phyloP scores from a whole-genome alignment of 2,113 vertebrate species.

The Syngnathus floridae region DNA sequence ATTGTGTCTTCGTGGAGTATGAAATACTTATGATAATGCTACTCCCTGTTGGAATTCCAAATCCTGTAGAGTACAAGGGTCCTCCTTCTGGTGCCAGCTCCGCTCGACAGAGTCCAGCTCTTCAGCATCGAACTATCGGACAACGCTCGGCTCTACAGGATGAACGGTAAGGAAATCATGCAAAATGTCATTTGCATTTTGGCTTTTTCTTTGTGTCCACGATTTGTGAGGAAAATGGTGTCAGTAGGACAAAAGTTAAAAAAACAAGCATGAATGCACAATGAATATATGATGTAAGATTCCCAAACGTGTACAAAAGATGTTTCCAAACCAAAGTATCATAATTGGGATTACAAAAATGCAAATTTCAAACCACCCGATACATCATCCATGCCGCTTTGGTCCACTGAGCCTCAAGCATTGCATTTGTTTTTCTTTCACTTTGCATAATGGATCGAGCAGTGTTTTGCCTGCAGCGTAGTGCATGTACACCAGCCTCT shows the following conservation, averaged over 20 bases:
- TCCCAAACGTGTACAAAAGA: not conserved
- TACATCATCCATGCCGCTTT: not conserved
- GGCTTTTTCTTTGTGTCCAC: not conserved
- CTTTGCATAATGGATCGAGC: conserved; percentile 20
- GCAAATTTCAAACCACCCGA: not conserved
- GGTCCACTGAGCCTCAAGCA: not conserved
- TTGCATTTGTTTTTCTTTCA: not conserved
- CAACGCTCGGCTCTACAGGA: conserved; percentile 68
- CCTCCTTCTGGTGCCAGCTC: conserved; percentile 92
- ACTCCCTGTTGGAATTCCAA: not conserved
- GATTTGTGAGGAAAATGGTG: not conserved
- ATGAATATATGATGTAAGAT: not conserved
- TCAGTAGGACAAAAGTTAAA: not conserved
- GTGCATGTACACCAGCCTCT: conserved; percentile 4
- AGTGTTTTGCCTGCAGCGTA: conserved; percentile 5
- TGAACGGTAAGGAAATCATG: conserved; percentile 33
- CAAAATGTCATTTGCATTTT: not conserved
- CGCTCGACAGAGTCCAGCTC: conserved; percentile 87
- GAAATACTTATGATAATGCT: not conserved
- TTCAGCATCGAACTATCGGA: conserved; percentile 79
- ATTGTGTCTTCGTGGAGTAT: not conserved
- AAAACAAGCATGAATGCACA: not conserved
- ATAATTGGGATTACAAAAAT: not conserved
- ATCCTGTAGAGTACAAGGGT: conserved; percentile 80
- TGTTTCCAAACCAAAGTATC: not conserved